Base-by-base conservation (phyloP, 2,113 vertebrate genomes). In the Trogon surrucura region DNA sequence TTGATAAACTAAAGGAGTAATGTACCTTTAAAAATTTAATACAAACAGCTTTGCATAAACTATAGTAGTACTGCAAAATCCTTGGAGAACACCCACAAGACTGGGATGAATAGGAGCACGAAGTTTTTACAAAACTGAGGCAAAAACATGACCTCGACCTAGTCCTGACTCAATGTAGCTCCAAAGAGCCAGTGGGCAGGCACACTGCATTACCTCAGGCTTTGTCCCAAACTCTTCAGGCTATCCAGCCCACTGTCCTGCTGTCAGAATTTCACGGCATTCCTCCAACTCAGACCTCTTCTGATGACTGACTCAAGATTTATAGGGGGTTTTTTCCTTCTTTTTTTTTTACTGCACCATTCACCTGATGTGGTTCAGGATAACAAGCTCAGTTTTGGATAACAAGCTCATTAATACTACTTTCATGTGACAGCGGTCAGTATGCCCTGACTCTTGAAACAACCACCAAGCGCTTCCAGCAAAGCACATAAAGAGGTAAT, bases 371-470 rank as follows among this genome's bases (percentile, higher is more conserved):
- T 27, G 45, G 20, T 77, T 85, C 25, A 80, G 64, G 73, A 29
- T 72, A 88, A 92, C 30, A 61, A 60, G 34, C 21, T 81, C 57
- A 47, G 25, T 69, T 60, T 22, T 85, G 58, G 58, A 32, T 36
- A 84, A 91, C 58, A 70, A 89, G 15, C 13, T 87, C 78, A 91
- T 82, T 70, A 90, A 91, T 80, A 73, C 25, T 61, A 47, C 27
- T 90, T 85, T 80, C 60, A 91, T 2, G 0, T 74, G 51, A 57
- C 62, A 91, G 34, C 0, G 1, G 94, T 96, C 85, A 5, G 79
- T 32, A 71, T 91, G 89, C 71, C 79, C 94, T 78, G 79, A 88
- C 72, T 93, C 82, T 73, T 64, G 53, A 81, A 93, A 78, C 57
- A 88, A 67, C 18, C 26, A 56, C 61, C 19, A 70, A 82, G 44